These are phyloP conservation scores for Troglohyphantes excavatus DNA, from an alignment of 2,888 invertebrate species.

Conservation along the genomic window DNA sequence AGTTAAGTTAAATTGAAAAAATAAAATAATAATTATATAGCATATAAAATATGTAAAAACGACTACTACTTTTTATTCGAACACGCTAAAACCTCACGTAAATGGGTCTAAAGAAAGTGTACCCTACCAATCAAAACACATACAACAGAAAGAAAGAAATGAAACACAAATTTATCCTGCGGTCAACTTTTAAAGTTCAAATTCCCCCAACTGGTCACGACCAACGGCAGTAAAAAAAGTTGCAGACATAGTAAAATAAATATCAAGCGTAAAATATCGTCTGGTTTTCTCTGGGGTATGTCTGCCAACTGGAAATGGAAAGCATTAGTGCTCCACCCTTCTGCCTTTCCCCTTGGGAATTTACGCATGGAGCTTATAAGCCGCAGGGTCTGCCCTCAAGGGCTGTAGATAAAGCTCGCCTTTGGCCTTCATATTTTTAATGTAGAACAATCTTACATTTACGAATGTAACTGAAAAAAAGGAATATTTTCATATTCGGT, in stretches of 20 bases:
- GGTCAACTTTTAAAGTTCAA: conserved; percentile 8
- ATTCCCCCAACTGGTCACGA: not conserved
- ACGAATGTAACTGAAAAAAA: too few relatives aligned
- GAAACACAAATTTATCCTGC: not conserved
- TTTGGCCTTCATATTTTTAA: conserved; percentile 3
- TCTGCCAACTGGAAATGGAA: conserved; percentile 23
- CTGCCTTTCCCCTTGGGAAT: not conserved
- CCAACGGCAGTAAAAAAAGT: not conserved
- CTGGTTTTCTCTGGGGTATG: not conserved
- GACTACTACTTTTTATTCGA: too few relatives aligned
- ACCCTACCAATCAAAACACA: not conserved
- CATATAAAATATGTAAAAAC: too few relatives aligned
- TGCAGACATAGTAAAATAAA: not conserved
- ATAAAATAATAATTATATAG: too few relatives aligned
- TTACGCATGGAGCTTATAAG: not conserved
- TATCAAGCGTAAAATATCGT: conserved; percentile 29
- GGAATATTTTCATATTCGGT: too few relatives aligned
- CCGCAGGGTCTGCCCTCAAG: conserved; percentile 12
- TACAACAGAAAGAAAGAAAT: not conserved
- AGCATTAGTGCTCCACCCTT: conserved; percentile 37
- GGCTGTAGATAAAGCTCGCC: not conserved
- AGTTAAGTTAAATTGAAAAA: too few relatives aligned
- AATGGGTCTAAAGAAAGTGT: not conserved
- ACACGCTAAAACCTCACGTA: too few relatives aligned
- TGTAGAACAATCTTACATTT: not conserved